These are phyloP conservation scores for Psittacus erithacus DNA, from an alignment of 2,113 vertebrate species.

Conservation along the genomic window DNA sequence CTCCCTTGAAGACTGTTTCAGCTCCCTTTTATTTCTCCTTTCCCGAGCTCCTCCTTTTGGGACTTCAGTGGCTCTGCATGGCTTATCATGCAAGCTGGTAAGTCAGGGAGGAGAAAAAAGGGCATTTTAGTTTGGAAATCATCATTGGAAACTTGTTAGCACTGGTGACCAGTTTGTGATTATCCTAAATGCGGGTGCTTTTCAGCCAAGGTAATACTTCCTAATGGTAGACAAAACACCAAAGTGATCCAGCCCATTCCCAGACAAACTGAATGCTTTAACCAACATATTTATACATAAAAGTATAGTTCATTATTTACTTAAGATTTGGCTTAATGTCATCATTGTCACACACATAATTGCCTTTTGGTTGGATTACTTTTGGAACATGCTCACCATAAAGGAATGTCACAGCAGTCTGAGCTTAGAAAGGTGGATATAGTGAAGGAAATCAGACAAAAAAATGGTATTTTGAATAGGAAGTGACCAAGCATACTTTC, in stretches of 20 bases:
- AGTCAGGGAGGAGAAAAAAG: accelerated
- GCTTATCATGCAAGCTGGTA: background rate
- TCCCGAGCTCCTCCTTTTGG: background rate
- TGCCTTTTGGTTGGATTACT: background rate
- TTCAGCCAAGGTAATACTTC: background rate
- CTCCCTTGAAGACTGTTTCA: background rate
- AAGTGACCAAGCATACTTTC: background rate
- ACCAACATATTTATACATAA: background rate
- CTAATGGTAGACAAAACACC: background rate
- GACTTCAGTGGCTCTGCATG: background rate
- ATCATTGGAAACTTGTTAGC: background rate
- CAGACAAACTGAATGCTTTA: background rate
- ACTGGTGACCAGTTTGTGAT: background rate
- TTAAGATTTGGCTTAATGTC: background rate
- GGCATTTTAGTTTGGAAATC: background rate
- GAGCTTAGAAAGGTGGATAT: background rate
- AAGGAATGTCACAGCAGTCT: background rate
- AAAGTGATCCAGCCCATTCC: background rate
- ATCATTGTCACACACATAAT: background rate
- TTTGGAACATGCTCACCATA: background rate
- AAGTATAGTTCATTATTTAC: slow-evolving; percentile 1
- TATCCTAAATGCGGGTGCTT: background rate
- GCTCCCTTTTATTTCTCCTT: background rate
- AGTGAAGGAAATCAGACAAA: background rate
- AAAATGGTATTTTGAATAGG: background rate